Conservation (phyloP, 2,113 vertebrate genomes). For the Etheostoma cragini region DNA sequence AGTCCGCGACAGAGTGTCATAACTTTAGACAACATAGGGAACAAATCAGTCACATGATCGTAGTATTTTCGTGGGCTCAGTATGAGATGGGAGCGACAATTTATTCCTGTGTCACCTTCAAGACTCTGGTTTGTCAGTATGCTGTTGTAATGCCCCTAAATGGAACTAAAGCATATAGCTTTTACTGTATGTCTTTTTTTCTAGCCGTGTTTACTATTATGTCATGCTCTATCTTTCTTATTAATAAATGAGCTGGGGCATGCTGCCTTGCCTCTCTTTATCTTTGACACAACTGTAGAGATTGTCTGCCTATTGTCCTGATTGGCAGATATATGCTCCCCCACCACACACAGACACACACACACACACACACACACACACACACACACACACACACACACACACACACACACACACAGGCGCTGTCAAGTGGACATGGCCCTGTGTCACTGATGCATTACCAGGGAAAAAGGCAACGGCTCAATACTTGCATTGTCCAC, state of each 20-base stretch:
- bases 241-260: not conserved
- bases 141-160: not conserved
- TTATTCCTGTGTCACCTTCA: not conserved
- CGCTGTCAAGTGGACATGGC: constrained; percentile 46
- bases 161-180: not conserved
- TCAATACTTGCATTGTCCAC: constrained; percentile 52
- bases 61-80: too few relatives aligned
- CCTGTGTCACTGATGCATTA: constrained; percentile 43
- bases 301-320: not conserved
- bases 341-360: not conserved
- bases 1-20: too few relatives aligned
- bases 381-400: not conserved
- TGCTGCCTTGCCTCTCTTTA: not conserved
- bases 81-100: too few relatives aligned
- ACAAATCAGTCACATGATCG: too few relatives aligned
- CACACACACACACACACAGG: not conserved
- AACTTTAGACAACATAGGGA: too few relatives aligned
- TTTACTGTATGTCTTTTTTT: not conserved
- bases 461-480: constrained; percentile 23
- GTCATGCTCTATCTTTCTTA: not conserved
- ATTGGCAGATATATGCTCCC: constrained; percentile 20
- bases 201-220: not conserved
- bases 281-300: not conserved
- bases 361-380: not conserved
- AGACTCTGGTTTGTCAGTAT: not conserved